Conservation (phyloP, 2,797 vertebrate species). For the Cyclura pinguis region DNA sequence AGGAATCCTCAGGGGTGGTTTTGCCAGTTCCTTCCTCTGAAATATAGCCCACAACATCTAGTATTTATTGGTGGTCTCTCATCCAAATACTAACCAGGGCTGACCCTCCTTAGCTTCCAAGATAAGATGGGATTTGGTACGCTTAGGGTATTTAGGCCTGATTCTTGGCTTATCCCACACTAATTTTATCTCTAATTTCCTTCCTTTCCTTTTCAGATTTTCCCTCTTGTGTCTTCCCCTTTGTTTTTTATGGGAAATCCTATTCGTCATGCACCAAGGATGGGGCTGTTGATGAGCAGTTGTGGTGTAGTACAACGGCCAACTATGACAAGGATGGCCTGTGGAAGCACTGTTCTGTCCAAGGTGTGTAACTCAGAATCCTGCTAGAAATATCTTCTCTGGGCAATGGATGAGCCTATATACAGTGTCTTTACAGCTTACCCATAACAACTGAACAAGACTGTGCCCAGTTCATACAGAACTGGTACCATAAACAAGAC, state of each 20-base stretch:
- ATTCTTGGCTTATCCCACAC: not conserved
- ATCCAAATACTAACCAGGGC: too few species aligned
- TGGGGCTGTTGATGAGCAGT: constrained; percentile 17
- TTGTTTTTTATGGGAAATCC: constrained; percentile 24
- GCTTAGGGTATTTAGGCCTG: not conserved
- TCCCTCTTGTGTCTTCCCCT: constrained; percentile 26
- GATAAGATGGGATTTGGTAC: too few species aligned
- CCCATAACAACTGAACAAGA: not conserved
- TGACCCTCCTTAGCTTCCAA: too few species aligned
- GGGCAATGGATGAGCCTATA: not conserved
- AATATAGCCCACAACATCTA: too few species aligned
- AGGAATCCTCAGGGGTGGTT: too few species aligned
- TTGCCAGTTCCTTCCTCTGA: too few species aligned
- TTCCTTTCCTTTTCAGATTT: not conserved
- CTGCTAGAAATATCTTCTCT: not conserved
- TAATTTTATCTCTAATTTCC: not conserved
- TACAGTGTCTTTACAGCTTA: not conserved
- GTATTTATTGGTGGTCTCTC: too few species aligned
- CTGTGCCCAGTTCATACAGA: not conserved
- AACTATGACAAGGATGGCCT: constrained; percentile 15
- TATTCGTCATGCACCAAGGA: constrained; percentile 30
- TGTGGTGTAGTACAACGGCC: constrained; percentile 32
- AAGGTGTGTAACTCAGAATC: not conserved
- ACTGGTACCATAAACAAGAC: not conserved
- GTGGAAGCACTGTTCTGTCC: constrained; percentile 28